Evolutionary conservation across 2,113 vertebrate species (phyloP).

Genomic region (Bombycilla garrulus): DNA sequence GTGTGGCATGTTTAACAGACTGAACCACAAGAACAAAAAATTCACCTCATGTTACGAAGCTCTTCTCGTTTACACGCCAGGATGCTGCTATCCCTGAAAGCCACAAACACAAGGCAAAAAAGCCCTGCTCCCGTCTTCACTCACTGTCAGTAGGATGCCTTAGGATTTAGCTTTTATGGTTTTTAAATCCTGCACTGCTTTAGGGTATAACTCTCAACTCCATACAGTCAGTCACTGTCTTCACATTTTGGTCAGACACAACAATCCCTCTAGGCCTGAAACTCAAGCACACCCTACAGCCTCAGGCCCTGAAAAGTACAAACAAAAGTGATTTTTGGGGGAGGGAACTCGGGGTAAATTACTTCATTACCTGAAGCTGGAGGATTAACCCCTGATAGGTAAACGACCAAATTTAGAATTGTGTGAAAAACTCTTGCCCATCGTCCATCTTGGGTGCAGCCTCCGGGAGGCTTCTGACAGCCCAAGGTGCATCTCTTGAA

Average conservation of each 20-base stretch:
- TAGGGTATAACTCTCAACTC: not conserved
- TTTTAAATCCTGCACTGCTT: not conserved
- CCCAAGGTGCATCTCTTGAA: fast-evolving
- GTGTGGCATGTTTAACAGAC: not conserved
- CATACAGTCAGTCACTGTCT: fast-evolving
- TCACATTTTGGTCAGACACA: not conserved
- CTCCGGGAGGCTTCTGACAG: not conserved
- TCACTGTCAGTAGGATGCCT: not conserved
- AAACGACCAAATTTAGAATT: fast-evolving
- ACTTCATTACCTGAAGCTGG: not conserved
- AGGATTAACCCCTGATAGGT: too few species aligned
- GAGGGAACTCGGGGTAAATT: not conserved
- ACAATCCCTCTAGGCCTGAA: not conserved
- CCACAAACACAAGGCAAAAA: not conserved
- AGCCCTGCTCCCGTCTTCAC: not conserved
- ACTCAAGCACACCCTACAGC: fast-evolving
- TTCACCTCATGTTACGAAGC: not conserved
- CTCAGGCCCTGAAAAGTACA: not conserved
- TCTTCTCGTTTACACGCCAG: not conserved
- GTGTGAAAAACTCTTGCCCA: fast-evolving
- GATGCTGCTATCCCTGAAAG: not conserved
- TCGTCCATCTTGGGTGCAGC: not conserved
- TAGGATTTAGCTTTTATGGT: not conserved
- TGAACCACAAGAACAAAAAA: not conserved
- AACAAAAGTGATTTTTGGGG: not conserved